Percentiles rank a stretch among this genome's conserved stretches.
Conservation (phyloP, 2,888 invertebrate genomes). For the Eilema sororculum region DNA sequence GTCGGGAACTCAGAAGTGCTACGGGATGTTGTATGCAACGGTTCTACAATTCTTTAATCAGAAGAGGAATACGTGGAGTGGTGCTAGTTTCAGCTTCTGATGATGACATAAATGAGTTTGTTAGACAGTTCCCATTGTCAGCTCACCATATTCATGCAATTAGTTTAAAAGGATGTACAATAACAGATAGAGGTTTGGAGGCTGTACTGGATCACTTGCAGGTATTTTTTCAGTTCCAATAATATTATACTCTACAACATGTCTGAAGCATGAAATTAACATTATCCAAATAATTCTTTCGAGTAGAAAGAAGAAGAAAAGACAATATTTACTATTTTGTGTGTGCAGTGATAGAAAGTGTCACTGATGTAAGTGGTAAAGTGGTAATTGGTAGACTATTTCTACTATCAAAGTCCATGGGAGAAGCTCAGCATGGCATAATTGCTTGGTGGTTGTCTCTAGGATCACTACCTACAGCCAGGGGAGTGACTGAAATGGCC, state of each 20-base stretch:
- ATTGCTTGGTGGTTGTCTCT: neutral
- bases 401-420: neutral
- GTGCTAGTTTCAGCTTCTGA: slow-evolving; percentile 95
- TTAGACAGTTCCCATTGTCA: slow-evolving; percentile 93
- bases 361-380: neutral
- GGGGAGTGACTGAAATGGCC: too few species aligned
- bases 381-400: neutral
- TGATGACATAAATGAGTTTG: slow-evolving; percentile 95
- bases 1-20: slow-evolving; percentile 92
- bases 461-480: neutral
- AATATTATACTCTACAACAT: neutral
- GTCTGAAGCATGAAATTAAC: slow-evolving; percentile 9
- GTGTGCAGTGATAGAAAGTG: neutral
- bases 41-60: slow-evolving; percentile 93
- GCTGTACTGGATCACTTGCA: slow-evolving; percentile 95
- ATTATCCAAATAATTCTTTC: neutral
- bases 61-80: slow-evolving; percentile 94
- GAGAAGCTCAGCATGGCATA: neutral
- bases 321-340: neutral
- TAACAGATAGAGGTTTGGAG: slow-evolving; percentile 96
- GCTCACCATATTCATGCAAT: slow-evolving; percentile 94
- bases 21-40: slow-evolving; percentile 84
- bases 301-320: too few species aligned
- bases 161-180: slow-evolving; percentile 94
- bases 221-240: slow-evolving; percentile 74